Evolutionary conservation across 2,888 invertebrate genomes (phyloP).

Genomic region (Drosophila antonietae): DNA sequence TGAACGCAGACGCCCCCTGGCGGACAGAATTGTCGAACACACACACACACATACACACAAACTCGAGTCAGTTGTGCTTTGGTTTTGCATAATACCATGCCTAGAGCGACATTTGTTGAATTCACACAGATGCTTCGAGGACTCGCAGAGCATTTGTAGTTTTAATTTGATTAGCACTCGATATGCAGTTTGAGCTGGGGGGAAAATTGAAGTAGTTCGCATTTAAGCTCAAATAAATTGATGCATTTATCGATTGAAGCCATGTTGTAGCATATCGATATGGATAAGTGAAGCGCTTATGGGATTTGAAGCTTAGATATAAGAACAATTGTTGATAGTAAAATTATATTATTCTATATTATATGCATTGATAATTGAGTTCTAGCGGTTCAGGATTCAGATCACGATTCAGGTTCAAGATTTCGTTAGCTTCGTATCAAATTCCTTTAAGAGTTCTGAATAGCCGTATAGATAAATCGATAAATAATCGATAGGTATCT

Average conservation of each 20-base stretch:
- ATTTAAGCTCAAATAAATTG: background rate
- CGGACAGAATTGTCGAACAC: constrained; percentile 35
- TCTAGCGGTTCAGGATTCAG: too few relatives aligned
- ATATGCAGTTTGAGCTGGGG: constrained; percentile 1
- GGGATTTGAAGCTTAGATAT: background rate
- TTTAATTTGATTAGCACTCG: constrained; percentile 21
- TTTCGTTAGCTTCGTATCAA: too few relatives aligned
- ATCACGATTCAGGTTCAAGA: too few relatives aligned
- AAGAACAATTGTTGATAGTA: too few relatives aligned
- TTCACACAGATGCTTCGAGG: constrained; percentile 14
- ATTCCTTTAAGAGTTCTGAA: background rate
- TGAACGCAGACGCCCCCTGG: constrained; percentile 52
- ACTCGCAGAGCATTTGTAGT: background rate
- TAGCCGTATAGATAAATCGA: background rate
- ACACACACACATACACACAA: constrained; percentile 19
- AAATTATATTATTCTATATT: too few relatives aligned
- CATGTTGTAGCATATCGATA: background rate
- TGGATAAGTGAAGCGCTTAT: background rate
- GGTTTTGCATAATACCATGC: constrained; percentile 28
- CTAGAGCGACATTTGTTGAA: constrained; percentile 31
- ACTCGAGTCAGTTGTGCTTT: constrained; percentile 3
- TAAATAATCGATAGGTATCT: background rate
- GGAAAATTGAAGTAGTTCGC: background rate
- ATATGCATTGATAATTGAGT: too few relatives aligned
- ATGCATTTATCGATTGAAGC: background rate